Evolutionary conservation across 1,140 invertebrate genomes (phyloP), one percentile per base, ranked within the genome.

Genomic region (Drosophila parabipectinata): DNA sequence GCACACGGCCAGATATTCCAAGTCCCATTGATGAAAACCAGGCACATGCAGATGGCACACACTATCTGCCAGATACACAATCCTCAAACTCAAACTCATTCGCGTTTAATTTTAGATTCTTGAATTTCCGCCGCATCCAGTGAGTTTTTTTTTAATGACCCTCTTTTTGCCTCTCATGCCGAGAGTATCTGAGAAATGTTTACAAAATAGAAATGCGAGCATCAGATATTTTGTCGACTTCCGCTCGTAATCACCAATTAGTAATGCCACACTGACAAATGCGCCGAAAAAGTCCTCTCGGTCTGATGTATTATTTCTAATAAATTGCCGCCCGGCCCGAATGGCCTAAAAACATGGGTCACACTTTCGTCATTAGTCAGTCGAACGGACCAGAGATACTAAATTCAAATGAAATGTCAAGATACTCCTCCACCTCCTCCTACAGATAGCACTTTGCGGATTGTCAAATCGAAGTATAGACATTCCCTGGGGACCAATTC

Each of bases 201-300:
- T 82, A 73, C 77, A 85, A 80, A 82, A 82, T 83, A 28, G 74
- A 88, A 88, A 88, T 88, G 88, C 74, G 87, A 77, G 79, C 76
- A 88, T 83, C 69, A 88, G 79, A 88, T 88, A 88, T 88, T 88
- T 88, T 83, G 83, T 88, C 83, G 83, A 88, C 88, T 90, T 90
- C 88, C 82, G 79, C 79, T 90, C 88, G 88, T 90, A 90, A 90
- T 90, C 87, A 90, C 82, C 88, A 90, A 90, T 90, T 90, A 90
- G 88, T 90, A 84, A 85, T 89, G 84, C 84, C 84, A 89, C 77
- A 90, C 79, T 87, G 87, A 90, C 87, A 90, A 90, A 90, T 85
- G 82, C 77, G 85, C 76, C 78, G 1, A 81, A 68, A 21, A 21
- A 21, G 2, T 21, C 21, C 21, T 21, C 21, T 21, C 21, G 21